phyloP scores from a whole-genome alignment of 1,140 invertebrate genomes.

The Mamestra configurata region DNA sequence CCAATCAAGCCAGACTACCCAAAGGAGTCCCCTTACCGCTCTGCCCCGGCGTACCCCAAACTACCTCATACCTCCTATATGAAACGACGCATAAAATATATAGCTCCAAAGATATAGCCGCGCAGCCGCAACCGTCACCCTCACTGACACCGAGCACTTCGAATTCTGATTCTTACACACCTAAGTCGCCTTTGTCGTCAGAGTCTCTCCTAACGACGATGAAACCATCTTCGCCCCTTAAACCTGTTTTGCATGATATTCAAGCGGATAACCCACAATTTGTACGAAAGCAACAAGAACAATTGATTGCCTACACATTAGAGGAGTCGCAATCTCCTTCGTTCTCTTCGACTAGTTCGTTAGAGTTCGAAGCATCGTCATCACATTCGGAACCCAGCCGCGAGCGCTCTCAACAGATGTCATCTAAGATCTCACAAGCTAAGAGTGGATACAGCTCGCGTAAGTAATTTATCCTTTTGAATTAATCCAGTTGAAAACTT shows the following conservation, averaged over 20 bases:
- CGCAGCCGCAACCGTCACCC: background rate
- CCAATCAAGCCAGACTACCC: conserved; percentile 52
- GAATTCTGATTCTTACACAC: background rate
- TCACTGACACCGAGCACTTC: background rate
- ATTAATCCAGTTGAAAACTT: too few relatives aligned
- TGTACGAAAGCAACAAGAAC: conserved; percentile 28
- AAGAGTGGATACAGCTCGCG: conserved; percentile 65
- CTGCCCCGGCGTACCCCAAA: conserved; percentile 63
- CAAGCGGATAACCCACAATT: conserved; percentile 39
- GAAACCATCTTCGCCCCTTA: background rate
- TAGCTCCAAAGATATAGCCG: too few relatives aligned
- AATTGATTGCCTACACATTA: background rate
- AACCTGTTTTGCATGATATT: background rate
- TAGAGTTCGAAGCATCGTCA: background rate
- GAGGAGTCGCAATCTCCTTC: background rate
- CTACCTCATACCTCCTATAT: conserved; percentile 72
- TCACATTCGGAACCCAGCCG: background rate
- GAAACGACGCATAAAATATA: conserved; percentile 54
- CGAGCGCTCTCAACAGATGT: background rate
- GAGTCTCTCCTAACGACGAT: background rate
- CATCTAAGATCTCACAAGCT: background rate
- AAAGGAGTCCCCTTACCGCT: conserved; percentile 27
- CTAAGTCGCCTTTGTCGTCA: background rate
- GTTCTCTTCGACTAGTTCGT: conserved; percentile 49
- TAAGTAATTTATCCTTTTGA: conserved; percentile 67